Evolutionary conservation across 2,113 vertebrate species (phyloP).

Genomic region (Octodon degus): DNA sequence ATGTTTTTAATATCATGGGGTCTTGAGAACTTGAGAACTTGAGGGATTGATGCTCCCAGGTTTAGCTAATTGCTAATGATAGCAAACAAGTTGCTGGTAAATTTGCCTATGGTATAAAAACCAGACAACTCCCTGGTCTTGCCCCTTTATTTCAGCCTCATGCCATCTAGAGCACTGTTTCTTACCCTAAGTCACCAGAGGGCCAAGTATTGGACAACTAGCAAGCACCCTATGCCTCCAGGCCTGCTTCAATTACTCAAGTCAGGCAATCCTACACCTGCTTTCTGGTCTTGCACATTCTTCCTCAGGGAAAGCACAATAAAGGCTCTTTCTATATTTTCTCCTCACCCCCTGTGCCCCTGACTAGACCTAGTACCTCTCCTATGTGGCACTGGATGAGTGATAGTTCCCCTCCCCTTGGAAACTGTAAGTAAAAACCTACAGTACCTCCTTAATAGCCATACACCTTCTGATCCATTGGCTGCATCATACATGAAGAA

Average conservation of each 20-base stretch:
- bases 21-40: not conserved
- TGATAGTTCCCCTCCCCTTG: not conserved
- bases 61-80: not conserved
- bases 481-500: not conserved
- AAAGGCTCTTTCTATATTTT: not conserved
- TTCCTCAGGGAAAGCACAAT: not conserved
- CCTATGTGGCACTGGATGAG: fast-evolving
- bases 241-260: not conserved
- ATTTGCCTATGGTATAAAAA: not conserved
- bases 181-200: not conserved
- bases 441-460: not conserved
- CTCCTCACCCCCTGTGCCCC: not conserved
- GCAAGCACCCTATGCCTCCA: fast-evolving
- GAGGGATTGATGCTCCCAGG: not conserved
- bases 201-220: not conserved
- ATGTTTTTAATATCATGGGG: not conserved
- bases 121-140: not conserved
- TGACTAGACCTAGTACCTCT: not conserved
- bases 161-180: not conserved
- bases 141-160: not conserved
- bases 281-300: not conserved
- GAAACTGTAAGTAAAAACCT: not conserved
- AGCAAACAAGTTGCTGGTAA: not conserved
- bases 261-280: not conserved
- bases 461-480: not conserved